Base-by-base conservation (phyloP, 2,113 vertebrate genomes). In the Petrocephalus zakoni region DNA sequence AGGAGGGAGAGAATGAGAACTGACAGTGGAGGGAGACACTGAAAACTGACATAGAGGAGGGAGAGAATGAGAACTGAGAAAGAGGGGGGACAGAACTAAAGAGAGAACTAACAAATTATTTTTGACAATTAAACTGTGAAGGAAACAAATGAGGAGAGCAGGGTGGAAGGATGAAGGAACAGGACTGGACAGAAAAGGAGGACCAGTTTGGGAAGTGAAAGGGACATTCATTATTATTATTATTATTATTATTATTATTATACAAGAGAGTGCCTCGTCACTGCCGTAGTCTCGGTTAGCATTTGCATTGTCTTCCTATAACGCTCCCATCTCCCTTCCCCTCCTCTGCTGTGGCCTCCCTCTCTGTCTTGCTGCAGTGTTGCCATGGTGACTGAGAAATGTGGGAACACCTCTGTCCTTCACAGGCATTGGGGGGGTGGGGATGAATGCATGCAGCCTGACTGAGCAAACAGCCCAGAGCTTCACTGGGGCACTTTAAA, bases 341-440 rank as follows among this genome's bases (percentile, higher is more conserved):
- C 87, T 88, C 90, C 89, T 90, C 91, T 92, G 93, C 90, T 92
- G 90, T 91, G 89, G 92, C 92, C 93, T 93, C 93, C 91, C 93
- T 92, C 91, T 91, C 92, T 92, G 93, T 93, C 94, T 94, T 93
- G 94, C 95, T 94, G 95, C 95, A 94, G 94, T 93, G 93, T 96
- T 95, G 90, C 94, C 92, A 94, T 95, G 93, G 92, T 34, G 92
- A 96, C 94, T 6, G 88, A 95, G 95, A 95, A 95, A 94, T 93
- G 94, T 96, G 94, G 95, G 94, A 95, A 95, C 95, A 95, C 95
- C 94, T 95, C 94, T 93, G 95, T 96, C 95, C 95, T 96, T 95
- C 94, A 95, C 94, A 94, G 93, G 92, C 92, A 92, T 91, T 89
- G 87, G 86, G 53, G 85, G 22, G 37, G 58, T 58, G 89, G 88